Evolutionary conservation across 2,113 vertebrate species (phyloP).

Genomic region (Scatophagus argus): DNA sequence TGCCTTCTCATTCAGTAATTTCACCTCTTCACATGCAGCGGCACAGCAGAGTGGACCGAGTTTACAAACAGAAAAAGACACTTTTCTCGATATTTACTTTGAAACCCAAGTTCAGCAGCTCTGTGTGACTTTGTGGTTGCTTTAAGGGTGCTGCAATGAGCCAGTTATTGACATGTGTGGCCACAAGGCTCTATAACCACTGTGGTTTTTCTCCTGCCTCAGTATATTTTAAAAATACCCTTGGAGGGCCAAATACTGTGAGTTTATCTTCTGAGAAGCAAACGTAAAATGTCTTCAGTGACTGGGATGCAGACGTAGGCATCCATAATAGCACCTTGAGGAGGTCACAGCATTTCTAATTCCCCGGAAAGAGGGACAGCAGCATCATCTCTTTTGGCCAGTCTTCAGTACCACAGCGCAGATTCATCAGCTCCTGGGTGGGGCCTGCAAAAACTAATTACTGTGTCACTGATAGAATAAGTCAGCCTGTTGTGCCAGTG

Average conservation of each 20-base stretch:
- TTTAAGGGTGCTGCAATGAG: not conserved
- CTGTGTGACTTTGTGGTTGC: not conserved
- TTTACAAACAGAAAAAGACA: not conserved
- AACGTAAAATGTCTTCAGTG: not conserved
- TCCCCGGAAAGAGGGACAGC: not conserved
- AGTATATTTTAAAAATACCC: not conserved
- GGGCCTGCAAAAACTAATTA: not conserved
- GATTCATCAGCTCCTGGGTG: not conserved
- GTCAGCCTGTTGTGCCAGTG: not conserved
- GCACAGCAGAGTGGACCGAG: not conserved
- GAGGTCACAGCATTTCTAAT: not conserved
- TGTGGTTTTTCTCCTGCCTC: not conserved
- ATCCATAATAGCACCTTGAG: not conserved
- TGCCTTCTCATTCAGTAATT: not conserved
- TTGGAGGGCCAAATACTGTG: not conserved
- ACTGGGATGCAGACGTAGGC: not conserved
- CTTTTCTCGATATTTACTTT: not conserved
- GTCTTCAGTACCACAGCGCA: too few relatives aligned
- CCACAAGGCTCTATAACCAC: not conserved
- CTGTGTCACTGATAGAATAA: not conserved
- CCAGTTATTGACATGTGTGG: not conserved
- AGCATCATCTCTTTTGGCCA: too few relatives aligned
- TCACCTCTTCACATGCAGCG: not conserved
- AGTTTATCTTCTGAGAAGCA: too few relatives aligned
- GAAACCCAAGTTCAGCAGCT: not conserved